Evolutionary conservation across 2,888 invertebrate genomes (phyloP).

Genomic region (Polydrusus tereticollis): DNA sequence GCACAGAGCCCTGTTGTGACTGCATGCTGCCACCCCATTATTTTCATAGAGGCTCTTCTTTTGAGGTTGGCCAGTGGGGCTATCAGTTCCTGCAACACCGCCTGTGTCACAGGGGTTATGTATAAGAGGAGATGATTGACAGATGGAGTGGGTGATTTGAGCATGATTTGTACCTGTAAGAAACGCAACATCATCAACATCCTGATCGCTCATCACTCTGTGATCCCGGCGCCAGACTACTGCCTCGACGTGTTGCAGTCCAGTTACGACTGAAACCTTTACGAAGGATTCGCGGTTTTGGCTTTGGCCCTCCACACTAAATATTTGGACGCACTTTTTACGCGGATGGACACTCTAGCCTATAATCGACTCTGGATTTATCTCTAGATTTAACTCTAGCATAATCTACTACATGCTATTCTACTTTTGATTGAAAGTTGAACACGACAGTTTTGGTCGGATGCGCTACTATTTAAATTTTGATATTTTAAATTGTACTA

Average conservation of each 20-base stretch:
- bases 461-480: slow-evolving; percentile 40
- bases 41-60: slow-evolving; percentile 80
- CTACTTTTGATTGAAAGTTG: slow-evolving; percentile 50
- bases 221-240: slow-evolving; percentile 68
- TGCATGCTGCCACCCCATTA: slow-evolving; percentile 87
- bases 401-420: slow-evolving; percentile 51
- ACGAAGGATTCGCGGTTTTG: slow-evolving; percentile 65
- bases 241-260: slow-evolving; percentile 67
- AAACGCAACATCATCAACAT: slow-evolving; percentile 93
- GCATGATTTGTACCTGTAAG: slow-evolving; percentile 78
- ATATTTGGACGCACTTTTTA: slow-evolving; percentile 48
- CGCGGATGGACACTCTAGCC: slow-evolving; percentile 33
- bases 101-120: slow-evolving; percentile 67
- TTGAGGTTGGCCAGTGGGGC: slow-evolving; percentile 71
- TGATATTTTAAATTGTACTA: slow-evolving; percentile 57
- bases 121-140: slow-evolving; percentile 63
- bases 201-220: slow-evolving; percentile 87
- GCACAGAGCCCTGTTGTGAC: slow-evolving; percentile 86
- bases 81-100: slow-evolving; percentile 73
- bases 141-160: slow-evolving; percentile 60
- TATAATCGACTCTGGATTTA: slow-evolving; percentile 31
- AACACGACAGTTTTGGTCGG: slow-evolving; percentile 54
- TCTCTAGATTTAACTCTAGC: slow-evolving; percentile 39
- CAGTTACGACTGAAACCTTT: slow-evolving; percentile 68
- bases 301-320: slow-evolving; percentile 65